Conservation (phyloP, 2,888 invertebrate species). For the Noctua pronuba region DNA sequence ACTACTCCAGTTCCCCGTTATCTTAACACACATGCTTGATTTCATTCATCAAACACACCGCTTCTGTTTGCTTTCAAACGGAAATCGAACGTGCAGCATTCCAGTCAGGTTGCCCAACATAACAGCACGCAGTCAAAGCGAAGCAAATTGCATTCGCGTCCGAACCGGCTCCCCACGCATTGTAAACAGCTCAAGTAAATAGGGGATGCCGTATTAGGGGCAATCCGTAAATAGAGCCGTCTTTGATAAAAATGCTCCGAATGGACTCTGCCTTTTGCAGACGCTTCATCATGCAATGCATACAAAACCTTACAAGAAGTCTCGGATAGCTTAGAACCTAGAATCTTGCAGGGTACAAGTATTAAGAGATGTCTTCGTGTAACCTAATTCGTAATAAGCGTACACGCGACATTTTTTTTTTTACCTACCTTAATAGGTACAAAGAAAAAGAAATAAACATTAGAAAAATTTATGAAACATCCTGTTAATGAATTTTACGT, state of each 20-base stretch:
- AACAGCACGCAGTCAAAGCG: conserved; percentile 53
- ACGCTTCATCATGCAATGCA: conserved; percentile 41
- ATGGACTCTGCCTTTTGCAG: conserved; percentile 49
- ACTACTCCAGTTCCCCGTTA: neutral
- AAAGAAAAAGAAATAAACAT: too few species aligned
- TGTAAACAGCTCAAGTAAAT: conserved; percentile 60
- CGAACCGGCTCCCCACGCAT: conserved; percentile 48
- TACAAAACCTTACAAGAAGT: conserved; percentile 18
- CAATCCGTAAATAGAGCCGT: conserved; percentile 51
- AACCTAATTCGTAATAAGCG: neutral
- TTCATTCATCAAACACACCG: conserved; percentile 8
- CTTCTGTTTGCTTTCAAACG: conserved; percentile 14
- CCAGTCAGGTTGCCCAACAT: conserved; percentile 31
- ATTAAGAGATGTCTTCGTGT: neutral
- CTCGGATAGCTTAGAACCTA: neutral
- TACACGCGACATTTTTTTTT: too few species aligned
- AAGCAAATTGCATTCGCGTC: conserved; percentile 54
- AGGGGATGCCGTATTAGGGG: conserved; percentile 47
- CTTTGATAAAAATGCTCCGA: conserved; percentile 60
- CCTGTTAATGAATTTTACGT: too few species aligned
- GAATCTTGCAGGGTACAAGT: neutral
- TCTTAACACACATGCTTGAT: neutral
- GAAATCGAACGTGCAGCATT: conserved; percentile 18
- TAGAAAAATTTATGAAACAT: too few species aligned
- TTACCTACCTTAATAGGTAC: too few species aligned